Evolutionary conservation across 2,797 vertebrate genomes (phyloP).

Genomic region (Manis crassicaudata): DNA sequence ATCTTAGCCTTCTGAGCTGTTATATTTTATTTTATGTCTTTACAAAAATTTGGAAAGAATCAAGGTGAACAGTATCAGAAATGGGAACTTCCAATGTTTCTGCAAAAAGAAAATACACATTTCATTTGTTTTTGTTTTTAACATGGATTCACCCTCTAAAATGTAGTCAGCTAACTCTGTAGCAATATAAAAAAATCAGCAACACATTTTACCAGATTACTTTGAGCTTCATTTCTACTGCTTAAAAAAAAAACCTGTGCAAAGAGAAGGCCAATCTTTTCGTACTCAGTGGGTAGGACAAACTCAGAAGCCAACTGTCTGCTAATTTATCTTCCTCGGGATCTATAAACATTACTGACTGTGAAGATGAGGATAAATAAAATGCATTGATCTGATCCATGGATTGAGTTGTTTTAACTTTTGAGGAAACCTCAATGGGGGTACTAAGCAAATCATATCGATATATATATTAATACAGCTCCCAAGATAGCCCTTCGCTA

Average conservation of each 20-base stretch:
- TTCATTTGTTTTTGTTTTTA: slow-evolving; percentile 73
- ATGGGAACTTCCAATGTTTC: slow-evolving; percentile 68
- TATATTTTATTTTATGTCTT: slow-evolving; percentile 46
- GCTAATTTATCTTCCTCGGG: slow-evolving; percentile 58
- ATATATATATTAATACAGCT: slow-evolving; percentile 75
- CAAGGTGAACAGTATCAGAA: slow-evolving; percentile 65
- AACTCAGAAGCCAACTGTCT: slow-evolving; percentile 40
- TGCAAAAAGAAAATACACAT: slow-evolving; percentile 62
- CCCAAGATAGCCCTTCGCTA: slow-evolving; percentile 75
- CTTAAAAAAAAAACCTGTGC: background rate
- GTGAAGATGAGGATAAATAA: slow-evolving; percentile 43
- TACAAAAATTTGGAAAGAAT: slow-evolving; percentile 73
- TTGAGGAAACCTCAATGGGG: slow-evolving; percentile 71
- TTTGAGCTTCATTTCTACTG: slow-evolving; percentile 64
- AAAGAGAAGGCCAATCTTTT: slow-evolving; percentile 64
- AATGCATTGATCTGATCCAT: slow-evolving; percentile 42
- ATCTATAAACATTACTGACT: slow-evolving; percentile 62
- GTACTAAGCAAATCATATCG: slow-evolving; percentile 68
- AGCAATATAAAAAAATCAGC: slow-evolving; percentile 68
- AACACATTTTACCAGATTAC: slow-evolving; percentile 70
- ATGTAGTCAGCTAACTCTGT: slow-evolving; percentile 77
- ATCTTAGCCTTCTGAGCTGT: slow-evolving; percentile 50
- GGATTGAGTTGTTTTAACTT: slow-evolving; percentile 77
- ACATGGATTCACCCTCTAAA: slow-evolving; percentile 72
- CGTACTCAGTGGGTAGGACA: slow-evolving; percentile 1